phyloP scores from a whole-genome alignment of 2,113 vertebrate genomes.

The Calidris pygmaea region DNA sequence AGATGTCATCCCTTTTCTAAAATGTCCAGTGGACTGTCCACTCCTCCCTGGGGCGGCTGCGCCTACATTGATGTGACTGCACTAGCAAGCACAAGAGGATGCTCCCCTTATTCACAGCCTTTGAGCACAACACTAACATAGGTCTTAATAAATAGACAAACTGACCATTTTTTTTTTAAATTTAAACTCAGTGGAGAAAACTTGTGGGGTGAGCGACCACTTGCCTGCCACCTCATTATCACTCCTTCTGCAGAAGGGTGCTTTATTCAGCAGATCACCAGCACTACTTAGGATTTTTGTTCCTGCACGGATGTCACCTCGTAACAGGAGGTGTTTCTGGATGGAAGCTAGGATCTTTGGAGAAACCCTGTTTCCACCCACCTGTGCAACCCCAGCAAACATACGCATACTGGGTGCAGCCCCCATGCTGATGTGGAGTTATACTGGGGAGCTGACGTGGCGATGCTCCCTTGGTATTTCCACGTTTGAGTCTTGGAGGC shows the following conservation, averaged over 20 bases:
- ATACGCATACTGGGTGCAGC: rapidly evolving
- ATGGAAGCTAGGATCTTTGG: not conserved
- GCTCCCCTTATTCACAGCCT: not conserved
- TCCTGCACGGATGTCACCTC: not conserved
- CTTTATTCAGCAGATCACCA: not conserved
- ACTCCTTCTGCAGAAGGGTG: not conserved
- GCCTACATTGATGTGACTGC: not conserved
- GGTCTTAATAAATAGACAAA: not conserved
- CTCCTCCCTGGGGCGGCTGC: not conserved
- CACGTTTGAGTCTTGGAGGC: not conserved
- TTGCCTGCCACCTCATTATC: not conserved
- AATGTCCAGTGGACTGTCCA: not conserved
- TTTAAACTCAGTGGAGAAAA: not conserved
- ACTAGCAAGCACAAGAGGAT: not conserved
- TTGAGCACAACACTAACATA: not conserved
- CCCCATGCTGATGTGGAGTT: rapidly evolving
- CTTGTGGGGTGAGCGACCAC: not conserved
- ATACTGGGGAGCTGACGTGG: not conserved
- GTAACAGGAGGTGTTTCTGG: not conserved
- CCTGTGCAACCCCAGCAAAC: not conserved
- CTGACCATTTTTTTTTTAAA: not conserved
- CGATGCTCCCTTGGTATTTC: not conserved
- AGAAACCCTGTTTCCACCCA: not conserved
- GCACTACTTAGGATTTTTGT: not conserved
- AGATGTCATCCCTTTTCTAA: not conserved